Conservation (phyloP, 2,888 invertebrate genomes). For the Leptinotarsa rubiginosa region DNA sequence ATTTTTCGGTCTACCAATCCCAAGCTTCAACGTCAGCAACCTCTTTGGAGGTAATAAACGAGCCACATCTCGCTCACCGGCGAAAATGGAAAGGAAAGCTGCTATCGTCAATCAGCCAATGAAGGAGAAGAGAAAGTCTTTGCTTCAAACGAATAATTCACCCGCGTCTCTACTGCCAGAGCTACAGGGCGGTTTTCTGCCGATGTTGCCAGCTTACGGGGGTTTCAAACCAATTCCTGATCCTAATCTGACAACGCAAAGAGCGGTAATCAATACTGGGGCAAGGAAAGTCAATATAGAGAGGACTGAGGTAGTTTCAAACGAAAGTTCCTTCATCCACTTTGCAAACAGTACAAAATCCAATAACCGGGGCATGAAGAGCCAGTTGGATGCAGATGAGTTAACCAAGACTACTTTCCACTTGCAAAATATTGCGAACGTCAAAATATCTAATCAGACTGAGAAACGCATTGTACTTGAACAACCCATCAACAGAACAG, state of each 20-base stretch:
- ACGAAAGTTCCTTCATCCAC: constrained; percentile 27
- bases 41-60: constrained; percentile 64
- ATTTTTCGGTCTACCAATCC: constrained; percentile 87
- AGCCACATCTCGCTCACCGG: constrained; percentile 48
- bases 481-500: background rate
- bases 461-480: constrained; percentile 20
- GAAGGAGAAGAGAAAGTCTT: background rate
- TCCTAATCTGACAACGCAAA: constrained; percentile 30
- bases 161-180: constrained; percentile 64
- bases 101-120: constrained; percentile 60
- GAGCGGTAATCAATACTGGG: background rate
- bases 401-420: constrained; percentile 20
- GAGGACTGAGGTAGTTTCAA: constrained; percentile 18
- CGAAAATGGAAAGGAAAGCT: constrained; percentile 54
- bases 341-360: constrained; percentile 9
- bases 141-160: constrained; percentile 37
- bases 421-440: constrained; percentile 30
- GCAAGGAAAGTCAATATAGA: constrained; percentile 25
- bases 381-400: constrained; percentile 16
- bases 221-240: constrained; percentile 77
- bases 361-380: constrained; percentile 32
- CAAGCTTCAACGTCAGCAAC: constrained; percentile 77
- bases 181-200: constrained; percentile 83
- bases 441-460: constrained; percentile 26
- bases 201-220: constrained; percentile 78